These are phyloP conservation scores for Chionodraco myersi DNA, from an alignment of 2,113 vertebrate species.

Conservation along the genomic window DNA sequence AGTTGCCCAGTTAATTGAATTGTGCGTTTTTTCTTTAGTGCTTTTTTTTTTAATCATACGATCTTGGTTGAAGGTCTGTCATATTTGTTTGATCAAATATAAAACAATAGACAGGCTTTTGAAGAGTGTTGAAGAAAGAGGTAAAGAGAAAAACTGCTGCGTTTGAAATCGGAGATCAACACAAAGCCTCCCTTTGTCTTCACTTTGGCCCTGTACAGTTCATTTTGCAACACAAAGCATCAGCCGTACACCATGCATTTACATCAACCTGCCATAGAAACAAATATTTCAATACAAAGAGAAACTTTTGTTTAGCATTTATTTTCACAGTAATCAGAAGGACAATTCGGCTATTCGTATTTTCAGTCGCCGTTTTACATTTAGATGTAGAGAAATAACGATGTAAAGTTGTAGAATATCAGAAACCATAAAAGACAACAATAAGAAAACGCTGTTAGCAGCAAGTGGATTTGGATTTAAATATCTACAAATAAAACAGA, in stretches of 20 bases:
- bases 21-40: background rate
- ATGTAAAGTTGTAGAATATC: conserved; percentile 8
- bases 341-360: conserved; percentile 30
- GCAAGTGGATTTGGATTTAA: conserved; percentile 36
- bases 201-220: background rate
- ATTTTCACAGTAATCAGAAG: conserved; percentile 66
- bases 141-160: conserved; percentile 1
- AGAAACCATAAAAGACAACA: conserved; percentile 24
- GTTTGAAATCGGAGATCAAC: background rate
- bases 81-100: background rate
- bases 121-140: background rate
- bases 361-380: conserved; percentile 27
- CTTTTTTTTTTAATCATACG: background rate
- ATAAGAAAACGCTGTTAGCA: conserved; percentile 35
- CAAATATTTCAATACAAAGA: background rate
- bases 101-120: background rate
- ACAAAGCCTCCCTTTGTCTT: conserved; percentile 39
- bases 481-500: conserved; percentile 41
- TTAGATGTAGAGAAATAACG: conserved; percentile 17
- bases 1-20: background rate
- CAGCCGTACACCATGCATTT: background rate
- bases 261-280: background rate
- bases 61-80: background rate
- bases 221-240: background rate
- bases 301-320: conserved; percentile 47